A percentile compares a stretch with the other conserved stretches of the same genome.
Evolutionary conservation across 2,797 vertebrate genomes (phyloP).

Genomic region (Agapornis canus): DNA sequence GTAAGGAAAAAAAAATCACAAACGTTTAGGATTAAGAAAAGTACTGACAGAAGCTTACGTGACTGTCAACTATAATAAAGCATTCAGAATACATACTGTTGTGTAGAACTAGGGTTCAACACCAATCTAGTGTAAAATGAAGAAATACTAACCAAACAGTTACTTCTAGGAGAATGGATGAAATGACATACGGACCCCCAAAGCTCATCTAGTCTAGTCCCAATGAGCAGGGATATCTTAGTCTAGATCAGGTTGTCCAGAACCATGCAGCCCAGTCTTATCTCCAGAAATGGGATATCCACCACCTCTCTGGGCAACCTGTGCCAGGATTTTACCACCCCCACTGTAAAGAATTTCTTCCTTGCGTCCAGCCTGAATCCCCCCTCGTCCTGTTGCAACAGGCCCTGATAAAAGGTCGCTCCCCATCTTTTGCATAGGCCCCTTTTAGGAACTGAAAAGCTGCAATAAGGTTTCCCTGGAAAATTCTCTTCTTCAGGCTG

Average conservation of each 20-base stretch:
- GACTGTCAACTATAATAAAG: neutral
- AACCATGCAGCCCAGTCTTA: too few species aligned
- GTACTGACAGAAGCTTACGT: neutral
- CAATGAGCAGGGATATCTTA: too few species aligned
- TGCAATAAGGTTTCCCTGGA: neutral
- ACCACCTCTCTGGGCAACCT: too few species aligned
- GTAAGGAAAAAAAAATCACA: fast-evolving
- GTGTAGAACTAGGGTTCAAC: neutral
- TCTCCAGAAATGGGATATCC: too few species aligned
- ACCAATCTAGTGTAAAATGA: neutral
- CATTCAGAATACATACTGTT: neutral
- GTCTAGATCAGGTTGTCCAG: too few species aligned
- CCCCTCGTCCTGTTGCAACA: neutral
- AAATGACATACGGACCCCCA: neutral
- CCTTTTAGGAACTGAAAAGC: neutral
- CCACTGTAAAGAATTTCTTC: too few species aligned
- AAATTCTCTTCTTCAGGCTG: neutral
- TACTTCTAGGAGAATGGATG: neutral
- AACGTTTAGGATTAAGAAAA: neutral
- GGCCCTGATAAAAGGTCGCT: neutral
- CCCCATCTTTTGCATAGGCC: neutral
- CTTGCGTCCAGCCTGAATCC: neutral
- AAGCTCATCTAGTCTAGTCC: too few species aligned
- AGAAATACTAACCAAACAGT: neutral
- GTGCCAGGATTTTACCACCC: too few species aligned